These are phyloP conservation scores for Drosophila acutilabella DNA, from an alignment of 2,888 invertebrate species.

Conservation along the genomic window DNA sequence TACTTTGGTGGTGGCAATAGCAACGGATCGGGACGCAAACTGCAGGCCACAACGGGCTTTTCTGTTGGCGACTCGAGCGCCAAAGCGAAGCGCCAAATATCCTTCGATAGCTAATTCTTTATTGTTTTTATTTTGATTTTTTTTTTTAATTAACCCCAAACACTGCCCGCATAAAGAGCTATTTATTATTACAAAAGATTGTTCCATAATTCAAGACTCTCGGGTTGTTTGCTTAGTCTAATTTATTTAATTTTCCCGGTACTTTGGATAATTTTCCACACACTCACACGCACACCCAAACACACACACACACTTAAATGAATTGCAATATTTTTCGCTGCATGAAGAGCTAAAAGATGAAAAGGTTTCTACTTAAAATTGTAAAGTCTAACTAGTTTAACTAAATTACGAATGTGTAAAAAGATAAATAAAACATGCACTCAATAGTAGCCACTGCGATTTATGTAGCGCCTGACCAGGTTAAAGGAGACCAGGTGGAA, in stretches of 20 bases:
- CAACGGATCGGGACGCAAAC: conserved; percentile 63
- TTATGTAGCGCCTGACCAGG: conserved; percentile 84
- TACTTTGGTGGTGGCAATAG: conserved; percentile 64
- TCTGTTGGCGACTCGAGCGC: conserved; percentile 70
- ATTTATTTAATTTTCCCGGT: conserved; percentile 52
- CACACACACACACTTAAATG: conserved; percentile 22
- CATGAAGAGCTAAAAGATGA: conserved; percentile 47
- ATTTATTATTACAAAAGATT: conserved; percentile 33
- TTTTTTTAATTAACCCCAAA: conserved; percentile 2
- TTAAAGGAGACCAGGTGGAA: conserved; percentile 84
- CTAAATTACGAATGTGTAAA: conserved; percentile 34
- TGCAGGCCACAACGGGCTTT: conserved; percentile 25
- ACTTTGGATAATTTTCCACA: conserved; percentile 10
- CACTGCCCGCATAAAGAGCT: conserved; percentile 9
- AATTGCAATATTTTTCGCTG: conserved; percentile 67
- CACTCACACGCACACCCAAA: conserved; percentile 2
- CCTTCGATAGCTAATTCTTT: conserved; percentile 86
- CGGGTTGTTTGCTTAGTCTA: conserved; percentile 62
- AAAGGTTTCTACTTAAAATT: conserved; percentile 19
- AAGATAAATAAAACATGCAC: conserved; percentile 51
- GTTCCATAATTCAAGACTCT: conserved; percentile 22
- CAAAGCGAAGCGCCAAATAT: conserved; percentile 87
- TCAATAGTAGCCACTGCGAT: conserved; percentile 84
- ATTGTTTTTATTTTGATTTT: not conserved
- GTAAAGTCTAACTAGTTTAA: conserved; percentile 14